phyloP scores from a whole-genome alignment of 2,113 vertebrate genomes.

The Eudyptes chrysolophus region DNA sequence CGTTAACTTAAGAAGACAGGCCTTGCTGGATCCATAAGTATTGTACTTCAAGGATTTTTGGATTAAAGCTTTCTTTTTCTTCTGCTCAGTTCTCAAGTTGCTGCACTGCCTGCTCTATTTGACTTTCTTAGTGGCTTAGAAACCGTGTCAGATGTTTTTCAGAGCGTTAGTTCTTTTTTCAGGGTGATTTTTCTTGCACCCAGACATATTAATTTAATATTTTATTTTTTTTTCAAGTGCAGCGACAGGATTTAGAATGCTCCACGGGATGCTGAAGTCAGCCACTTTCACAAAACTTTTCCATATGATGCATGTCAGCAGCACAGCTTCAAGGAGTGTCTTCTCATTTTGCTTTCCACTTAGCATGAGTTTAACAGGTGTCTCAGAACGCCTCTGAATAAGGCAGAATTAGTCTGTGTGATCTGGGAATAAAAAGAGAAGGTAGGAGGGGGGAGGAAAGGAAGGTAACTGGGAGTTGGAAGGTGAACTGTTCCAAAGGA shows the following conservation, averaged over 20 bases:
- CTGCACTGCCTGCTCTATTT: background rate
- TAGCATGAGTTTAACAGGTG: background rate
- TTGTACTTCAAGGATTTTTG: background rate
- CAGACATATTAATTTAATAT: background rate
- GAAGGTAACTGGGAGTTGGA: background rate
- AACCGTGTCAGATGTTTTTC: background rate
- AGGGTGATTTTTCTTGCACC: background rate
- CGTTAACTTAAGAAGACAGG: background rate
- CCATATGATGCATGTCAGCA: background rate
- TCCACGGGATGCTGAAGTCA: background rate
- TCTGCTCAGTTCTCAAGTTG: background rate
- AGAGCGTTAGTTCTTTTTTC: background rate
- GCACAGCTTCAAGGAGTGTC: background rate
- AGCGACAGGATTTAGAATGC: background rate
- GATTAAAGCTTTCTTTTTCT: background rate
- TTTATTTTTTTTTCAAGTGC: background rate
- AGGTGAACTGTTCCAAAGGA: constrained; percentile 24
- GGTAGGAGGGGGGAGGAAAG: background rate
- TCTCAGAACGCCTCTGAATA: background rate
- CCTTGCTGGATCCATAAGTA: background rate
- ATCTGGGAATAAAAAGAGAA: background rate
- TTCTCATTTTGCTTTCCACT: background rate
- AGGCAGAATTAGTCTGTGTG: background rate
- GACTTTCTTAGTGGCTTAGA: background rate
- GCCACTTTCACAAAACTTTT: background rate